Base-by-base conservation (phyloP, 2,797 vertebrate species). In the Calcarius lapponicus region DNA sequence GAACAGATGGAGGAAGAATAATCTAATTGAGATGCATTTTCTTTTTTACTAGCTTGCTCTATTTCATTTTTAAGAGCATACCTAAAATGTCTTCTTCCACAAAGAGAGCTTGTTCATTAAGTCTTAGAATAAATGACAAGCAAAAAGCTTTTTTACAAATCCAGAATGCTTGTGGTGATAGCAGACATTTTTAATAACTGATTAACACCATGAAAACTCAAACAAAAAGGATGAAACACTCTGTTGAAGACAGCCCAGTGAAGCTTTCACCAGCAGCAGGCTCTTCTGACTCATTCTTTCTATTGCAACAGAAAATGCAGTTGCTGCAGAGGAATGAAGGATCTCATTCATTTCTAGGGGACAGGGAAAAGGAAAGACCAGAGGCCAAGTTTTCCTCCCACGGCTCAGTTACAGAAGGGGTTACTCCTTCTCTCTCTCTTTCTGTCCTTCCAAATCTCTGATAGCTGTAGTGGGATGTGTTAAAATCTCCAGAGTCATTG, bases 1-100 rank as follows among this genome's bases (percentile, higher is more conserved):
- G 89, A 93, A 88, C 92, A 94, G 92, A 95, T 67, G 94, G 92
- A 86, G 76, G 73, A 93, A 70, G 73, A 93, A 92, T 90, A 96
- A 94, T 93, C 83, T 94, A 91, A 95, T 89, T 95, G 91, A 79
- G 86, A 74, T 81, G 60, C 65, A 76, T 83, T 92, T 96, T 88
- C 82, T 92, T 90, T 90, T 91, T 84, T 66, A 75, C 73, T 66
- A 31, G 51, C 78, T 91, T 70, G 57, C 72, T 96, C 34, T 85
- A 50, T 87, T 86, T 87, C 11, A 73, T 89, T 93, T 90, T 80
- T 93, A 91, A 95, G 51, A 86, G 53, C 67, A 38, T 71, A 74
- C 71, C 92, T 92, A 87, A 94, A 88, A 87, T 80, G 78, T 60
- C 64, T 56, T 51, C 58, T 91, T 92, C 47, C 36, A 85, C 73